A percentile compares a stretch with the other conserved stretches of the same genome.
These are phyloP conservation scores for Monopterus albus DNA, from an alignment of 2,113 vertebrate species.

Conservation along the genomic window DNA sequence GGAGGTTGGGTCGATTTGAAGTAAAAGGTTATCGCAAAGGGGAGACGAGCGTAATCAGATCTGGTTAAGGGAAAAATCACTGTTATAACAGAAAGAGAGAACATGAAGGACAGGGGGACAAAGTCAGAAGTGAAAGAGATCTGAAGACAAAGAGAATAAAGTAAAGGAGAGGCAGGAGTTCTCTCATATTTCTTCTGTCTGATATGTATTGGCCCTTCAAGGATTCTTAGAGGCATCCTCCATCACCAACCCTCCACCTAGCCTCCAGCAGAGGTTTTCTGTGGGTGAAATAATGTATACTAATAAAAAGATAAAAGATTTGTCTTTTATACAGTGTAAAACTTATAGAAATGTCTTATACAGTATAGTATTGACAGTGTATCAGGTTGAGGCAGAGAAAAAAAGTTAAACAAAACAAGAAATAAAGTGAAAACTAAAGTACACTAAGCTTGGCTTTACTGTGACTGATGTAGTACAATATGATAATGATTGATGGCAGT, in stretches of 20 bases:
- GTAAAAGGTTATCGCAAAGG: conserved; percentile 74
- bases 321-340: background rate
- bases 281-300: conserved; percentile 23
- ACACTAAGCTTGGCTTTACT: no score
- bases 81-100: conserved; percentile 44
- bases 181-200: conserved; percentile 6
- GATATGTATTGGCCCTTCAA: conserved; percentile 23
- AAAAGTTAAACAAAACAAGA: background rate
- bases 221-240: conserved; percentile 20
- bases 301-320: background rate
- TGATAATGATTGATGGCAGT: no score
- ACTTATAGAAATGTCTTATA: no score
- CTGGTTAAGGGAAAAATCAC: conserved; percentile 65
- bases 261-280: conserved; percentile 9
- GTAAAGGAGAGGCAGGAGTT: background rate
- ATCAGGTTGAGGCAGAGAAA: no score
- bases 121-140: conserved; percentile 26
- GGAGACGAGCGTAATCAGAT: conserved; percentile 69
- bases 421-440: background rate
- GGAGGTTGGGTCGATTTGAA: conserved; percentile 73
- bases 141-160: background rate
- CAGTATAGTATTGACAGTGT: no score
- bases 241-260: conserved; percentile 24
- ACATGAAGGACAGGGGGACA: conserved; percentile 44
- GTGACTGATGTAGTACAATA: no score